Conservation (phyloP, 2,113 vertebrate genomes). For the Halichoeres trimaculatus region DNA sequence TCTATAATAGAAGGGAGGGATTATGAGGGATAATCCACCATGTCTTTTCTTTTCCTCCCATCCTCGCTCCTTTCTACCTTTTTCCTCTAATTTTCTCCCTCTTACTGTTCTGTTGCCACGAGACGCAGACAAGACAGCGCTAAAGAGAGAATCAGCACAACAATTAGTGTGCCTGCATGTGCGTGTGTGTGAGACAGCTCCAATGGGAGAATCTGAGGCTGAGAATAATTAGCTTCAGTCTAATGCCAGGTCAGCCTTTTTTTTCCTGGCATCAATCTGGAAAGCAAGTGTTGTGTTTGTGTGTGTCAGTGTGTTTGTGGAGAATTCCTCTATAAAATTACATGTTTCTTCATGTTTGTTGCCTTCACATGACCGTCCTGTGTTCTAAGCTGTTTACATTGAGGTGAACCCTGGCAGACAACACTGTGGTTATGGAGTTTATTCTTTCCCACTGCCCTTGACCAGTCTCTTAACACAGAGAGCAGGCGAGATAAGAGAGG, state of each 20-base stretch:
- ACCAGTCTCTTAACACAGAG: conserved; percentile 77
- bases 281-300: conserved; percentile 16
- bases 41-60: conserved; percentile 66
- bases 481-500: conserved; percentile 75
- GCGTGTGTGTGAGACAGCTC: conserved; percentile 36
- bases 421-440: conserved; percentile 52
- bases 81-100: conserved; percentile 62
- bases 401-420: conserved; percentile 47
- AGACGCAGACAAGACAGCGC: conserved; percentile 58
- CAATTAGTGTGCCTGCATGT: conserved; percentile 51
- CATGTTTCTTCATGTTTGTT: background rate
- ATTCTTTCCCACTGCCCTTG: conserved; percentile 75
- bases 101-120: conserved; percentile 53
- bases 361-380: conserved; percentile 8
- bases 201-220: conserved; percentile 54
- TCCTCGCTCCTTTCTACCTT: conserved; percentile 48
- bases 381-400: conserved; percentile 44
- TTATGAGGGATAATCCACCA: conserved; percentile 75
- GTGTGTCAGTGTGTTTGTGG: conserved; percentile 2
- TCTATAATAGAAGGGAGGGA: conserved; percentile 61
- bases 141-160: conserved; percentile 65
- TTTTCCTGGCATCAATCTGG: conserved; percentile 38
- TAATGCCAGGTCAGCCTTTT: conserved; percentile 57
- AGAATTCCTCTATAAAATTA: background rate
- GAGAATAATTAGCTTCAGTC: conserved; percentile 66